phyloP scores from a whole-genome alignment of 2,113 vertebrate genomes.

The Corythoichthys intestinalis region DNA sequence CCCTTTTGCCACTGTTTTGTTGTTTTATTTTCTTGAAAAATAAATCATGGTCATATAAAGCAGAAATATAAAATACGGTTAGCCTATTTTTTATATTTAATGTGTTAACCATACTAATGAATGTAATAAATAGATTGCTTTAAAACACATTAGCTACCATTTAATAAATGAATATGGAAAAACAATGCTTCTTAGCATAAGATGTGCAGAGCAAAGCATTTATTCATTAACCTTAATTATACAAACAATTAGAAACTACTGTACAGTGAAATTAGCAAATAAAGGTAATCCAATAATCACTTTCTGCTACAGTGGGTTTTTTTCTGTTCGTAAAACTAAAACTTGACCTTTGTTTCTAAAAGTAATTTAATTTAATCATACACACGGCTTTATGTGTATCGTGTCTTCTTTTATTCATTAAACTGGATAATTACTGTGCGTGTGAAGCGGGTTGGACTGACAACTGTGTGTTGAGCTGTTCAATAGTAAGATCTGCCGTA shows the following conservation, averaged over 20 bases:
- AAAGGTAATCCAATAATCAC: conserved; percentile 57
- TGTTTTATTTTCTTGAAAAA: not conserved
- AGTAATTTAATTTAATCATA: conserved; percentile 52
- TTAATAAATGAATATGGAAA: conserved; percentile 9
- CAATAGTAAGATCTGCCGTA: conserved; percentile 10
- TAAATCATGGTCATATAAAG: not conserved
- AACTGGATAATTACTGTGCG: conserved; percentile 65
- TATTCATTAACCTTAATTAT: conserved; percentile 65
- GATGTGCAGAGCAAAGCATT: conserved; percentile 34
- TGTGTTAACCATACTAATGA: conserved; percentile 12
- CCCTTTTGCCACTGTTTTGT: not conserved
- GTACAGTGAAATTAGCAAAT: conserved; percentile 72
- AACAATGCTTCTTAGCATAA: conserved; percentile 32
- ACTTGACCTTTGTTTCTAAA: conserved; percentile 58
- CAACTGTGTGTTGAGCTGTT: conserved; percentile 26
- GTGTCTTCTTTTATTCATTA: conserved; percentile 56
- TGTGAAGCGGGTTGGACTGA: conserved; percentile 39
- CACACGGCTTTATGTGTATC: conserved; percentile 39
- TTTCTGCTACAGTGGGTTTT: conserved; percentile 57
- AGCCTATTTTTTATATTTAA: conserved; percentile 5
- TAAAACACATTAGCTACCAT: conserved; percentile 7
- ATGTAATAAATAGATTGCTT: conserved; percentile 7
- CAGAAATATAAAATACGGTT: not conserved
- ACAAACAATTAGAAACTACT: conserved; percentile 69
- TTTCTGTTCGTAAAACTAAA: conserved; percentile 48